Conservation (phyloP, 1,140 invertebrate species). For the Euglossa dilemma region DNA sequence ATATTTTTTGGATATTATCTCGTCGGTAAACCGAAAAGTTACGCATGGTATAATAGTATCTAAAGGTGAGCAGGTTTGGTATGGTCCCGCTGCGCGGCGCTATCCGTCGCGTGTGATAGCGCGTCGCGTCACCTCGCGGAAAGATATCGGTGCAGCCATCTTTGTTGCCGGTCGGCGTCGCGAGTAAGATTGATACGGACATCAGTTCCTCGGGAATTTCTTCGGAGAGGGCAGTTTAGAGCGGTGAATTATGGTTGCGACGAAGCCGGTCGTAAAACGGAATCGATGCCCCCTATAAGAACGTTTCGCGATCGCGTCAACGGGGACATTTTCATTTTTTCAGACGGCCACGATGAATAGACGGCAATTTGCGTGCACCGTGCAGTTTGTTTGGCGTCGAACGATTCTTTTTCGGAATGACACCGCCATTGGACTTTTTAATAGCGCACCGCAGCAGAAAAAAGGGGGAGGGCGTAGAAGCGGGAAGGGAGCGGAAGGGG, state of each 20-base stretch:
- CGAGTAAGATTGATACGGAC: constrained; percentile 23
- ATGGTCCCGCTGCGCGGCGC: too few species aligned
- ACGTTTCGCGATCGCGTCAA: not conserved
- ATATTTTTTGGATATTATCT: too few species aligned
- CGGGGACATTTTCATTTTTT: not conserved
- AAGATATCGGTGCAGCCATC: not conserved
- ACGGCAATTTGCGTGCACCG: not conserved
- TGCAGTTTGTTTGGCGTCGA: not conserved
- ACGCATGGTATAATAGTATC: too few species aligned
- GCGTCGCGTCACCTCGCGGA: too few species aligned
- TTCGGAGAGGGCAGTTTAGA: not conserved
- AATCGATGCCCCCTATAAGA: not conserved
- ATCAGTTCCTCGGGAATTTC: constrained; percentile 36
- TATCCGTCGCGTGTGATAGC: too few species aligned
- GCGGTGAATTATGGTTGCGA: not conserved
- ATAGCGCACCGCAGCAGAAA: not conserved
- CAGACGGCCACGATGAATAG: not conserved
- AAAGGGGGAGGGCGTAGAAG: too few species aligned
- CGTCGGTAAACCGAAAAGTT: too few species aligned
- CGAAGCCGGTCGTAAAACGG: constrained; percentile 13
- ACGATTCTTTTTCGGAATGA: not conserved
- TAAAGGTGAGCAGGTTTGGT: too few species aligned
- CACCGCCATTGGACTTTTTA: not conserved
- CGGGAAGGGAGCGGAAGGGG: not conserved
- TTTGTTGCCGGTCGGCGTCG: not conserved